Evolutionary conservation across 2,797 vertebrate genomes (phyloP).

Genomic region (Intellagama lesueurii): DNA sequence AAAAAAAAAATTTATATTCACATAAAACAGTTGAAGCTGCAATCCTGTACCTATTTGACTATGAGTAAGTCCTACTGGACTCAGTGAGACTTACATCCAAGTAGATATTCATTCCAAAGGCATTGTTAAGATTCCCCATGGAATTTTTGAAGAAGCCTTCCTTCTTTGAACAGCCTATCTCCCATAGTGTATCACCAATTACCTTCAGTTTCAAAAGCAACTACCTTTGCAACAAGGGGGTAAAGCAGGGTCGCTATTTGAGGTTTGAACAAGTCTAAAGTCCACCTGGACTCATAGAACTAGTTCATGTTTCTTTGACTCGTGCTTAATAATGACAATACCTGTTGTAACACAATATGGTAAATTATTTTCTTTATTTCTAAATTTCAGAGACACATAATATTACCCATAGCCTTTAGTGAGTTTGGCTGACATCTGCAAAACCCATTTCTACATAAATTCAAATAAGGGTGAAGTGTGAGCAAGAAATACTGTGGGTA

Average conservation of each 20-base stretch:
- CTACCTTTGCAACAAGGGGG: not conserved
- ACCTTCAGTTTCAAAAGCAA: not conserved
- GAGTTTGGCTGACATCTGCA: not conserved
- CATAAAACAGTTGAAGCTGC: not conserved
- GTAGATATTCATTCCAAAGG: not conserved
- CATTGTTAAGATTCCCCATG: not conserved
- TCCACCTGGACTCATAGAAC: not conserved
- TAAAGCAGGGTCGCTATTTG: not conserved
- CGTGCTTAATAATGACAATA: not conserved
- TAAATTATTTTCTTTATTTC: not conserved
- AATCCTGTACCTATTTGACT: not conserved
- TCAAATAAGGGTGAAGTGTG: not conserved
- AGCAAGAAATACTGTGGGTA: not conserved
- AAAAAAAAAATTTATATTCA: not conserved
- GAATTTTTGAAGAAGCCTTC: not conserved
- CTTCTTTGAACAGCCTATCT: not conserved
- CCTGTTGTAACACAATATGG: not conserved
- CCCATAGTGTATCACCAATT: not conserved
- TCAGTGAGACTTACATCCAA: not conserved
- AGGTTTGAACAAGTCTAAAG: not conserved
- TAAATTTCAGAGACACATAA: not conserved
- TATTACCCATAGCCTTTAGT: not conserved
- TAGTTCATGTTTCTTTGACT: not conserved
- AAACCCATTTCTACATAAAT: not conserved
- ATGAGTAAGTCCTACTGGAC: not conserved